Evolutionary conservation across 2,888 invertebrate genomes (phyloP).

Genomic region (Pycnomerus fuliginosus): DNA sequence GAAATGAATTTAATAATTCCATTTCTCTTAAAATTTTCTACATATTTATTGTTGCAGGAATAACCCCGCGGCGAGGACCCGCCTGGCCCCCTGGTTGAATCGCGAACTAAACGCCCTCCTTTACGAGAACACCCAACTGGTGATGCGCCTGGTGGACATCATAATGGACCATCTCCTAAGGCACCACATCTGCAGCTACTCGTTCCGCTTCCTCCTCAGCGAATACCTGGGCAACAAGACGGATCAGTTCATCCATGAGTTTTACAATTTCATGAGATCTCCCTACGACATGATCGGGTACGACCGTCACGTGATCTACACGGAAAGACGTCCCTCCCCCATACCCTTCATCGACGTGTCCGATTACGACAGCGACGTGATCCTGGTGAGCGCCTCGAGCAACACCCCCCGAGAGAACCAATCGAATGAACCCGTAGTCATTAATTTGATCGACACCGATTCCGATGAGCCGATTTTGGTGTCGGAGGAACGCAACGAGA

Average conservation of each 20-base stretch:
- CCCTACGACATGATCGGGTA: conserved; percentile 86
- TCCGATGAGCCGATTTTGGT: conserved; percentile 44
- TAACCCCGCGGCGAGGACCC: conserved; percentile 75
- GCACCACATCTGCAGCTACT: conserved; percentile 65
- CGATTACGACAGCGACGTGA: conserved; percentile 48
- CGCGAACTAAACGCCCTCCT: conserved; percentile 80
- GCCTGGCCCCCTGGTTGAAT: conserved; percentile 85
- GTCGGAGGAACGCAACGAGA: conserved; percentile 28
- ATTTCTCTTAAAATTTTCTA: neutral
- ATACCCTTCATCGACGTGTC: conserved; percentile 33
- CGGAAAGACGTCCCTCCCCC: conserved; percentile 42
- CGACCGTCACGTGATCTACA: conserved; percentile 70
- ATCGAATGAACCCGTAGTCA: conserved; percentile 37
- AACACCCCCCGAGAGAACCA: neutral
- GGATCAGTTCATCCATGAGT: conserved; percentile 87
- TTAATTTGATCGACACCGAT: conserved; percentile 39
- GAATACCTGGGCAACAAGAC: conserved; percentile 72
- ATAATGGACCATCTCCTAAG: conserved; percentile 69
- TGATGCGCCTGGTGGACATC: conserved; percentile 64
- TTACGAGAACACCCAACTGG: conserved; percentile 62
- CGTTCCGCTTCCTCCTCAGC: conserved; percentile 69
- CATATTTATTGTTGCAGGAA: conserved; percentile 2
- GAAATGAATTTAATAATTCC: neutral
- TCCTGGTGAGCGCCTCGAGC: conserved; percentile 37
- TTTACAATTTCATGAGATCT: conserved; percentile 82